Conservation (phyloP, 1,140 invertebrate species). For the Marisa cornuarietis region DNA sequence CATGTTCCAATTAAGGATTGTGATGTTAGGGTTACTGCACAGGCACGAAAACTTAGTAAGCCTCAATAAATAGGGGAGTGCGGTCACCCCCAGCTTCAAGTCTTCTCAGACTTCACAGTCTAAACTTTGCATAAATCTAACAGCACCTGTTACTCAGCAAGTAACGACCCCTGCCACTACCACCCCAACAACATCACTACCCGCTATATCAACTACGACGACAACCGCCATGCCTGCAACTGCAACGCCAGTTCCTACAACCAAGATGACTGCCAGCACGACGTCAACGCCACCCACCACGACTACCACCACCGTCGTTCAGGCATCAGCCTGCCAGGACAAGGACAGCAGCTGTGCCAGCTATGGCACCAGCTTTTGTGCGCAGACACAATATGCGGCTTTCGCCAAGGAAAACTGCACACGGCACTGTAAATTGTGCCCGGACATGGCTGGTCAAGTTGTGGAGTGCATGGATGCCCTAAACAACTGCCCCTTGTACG, state of each 20-base stretch:
- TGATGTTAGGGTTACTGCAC: too few species aligned
- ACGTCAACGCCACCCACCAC: background rate
- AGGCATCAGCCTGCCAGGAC: slow-evolving; percentile 26
- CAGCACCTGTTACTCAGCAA: too few species aligned
- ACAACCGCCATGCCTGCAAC: background rate
- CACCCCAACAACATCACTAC: too few species aligned
- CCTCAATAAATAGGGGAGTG: too few species aligned
- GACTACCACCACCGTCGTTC: background rate
- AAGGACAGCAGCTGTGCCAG: slow-evolving; percentile 30
- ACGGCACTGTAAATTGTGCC: slow-evolving; percentile 12
- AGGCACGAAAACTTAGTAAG: too few species aligned
- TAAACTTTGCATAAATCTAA: too few species aligned
- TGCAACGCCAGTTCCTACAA: background rate
- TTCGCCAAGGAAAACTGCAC: slow-evolving; percentile 21
- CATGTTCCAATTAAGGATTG: too few species aligned
- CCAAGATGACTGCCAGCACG: background rate
- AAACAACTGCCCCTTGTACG: slow-evolving; percentile 20
- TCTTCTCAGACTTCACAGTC: too few species aligned
- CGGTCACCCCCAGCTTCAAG: too few species aligned
- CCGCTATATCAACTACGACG: background rate
- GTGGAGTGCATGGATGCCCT: slow-evolving; percentile 18
- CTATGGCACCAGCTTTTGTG: slow-evolving; percentile 30
- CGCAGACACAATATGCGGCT: background rate
- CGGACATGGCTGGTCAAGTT: background rate
- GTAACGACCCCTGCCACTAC: too few species aligned